A percentile compares a stretch with the other conserved stretches of the same genome.
Conservation (phyloP, 2,113 vertebrate species). For the Larimichthys polyactis region DNA sequence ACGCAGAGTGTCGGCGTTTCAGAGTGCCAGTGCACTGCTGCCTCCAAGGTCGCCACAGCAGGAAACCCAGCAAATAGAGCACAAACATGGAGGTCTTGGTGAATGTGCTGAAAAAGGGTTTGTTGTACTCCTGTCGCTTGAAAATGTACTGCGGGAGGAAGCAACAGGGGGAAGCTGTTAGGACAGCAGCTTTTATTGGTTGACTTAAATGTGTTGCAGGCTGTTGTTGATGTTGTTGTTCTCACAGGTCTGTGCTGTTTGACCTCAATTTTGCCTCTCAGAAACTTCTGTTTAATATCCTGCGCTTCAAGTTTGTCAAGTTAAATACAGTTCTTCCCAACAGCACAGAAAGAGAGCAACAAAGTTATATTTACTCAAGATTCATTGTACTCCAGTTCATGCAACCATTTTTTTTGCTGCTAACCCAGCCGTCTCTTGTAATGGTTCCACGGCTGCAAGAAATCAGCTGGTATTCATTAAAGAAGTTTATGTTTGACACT, state of each 20-base stretch:
- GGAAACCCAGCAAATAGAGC: slow-evolving; percentile 94
- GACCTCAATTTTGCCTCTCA: neutral
- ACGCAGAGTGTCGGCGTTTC: slow-evolving; percentile 86
- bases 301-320: slow-evolving; percentile 26
- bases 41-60: slow-evolving; percentile 97
- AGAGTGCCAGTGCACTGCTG: slow-evolving; percentile 91
- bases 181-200: neutral
- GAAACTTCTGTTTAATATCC: neutral
- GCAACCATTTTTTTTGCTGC: neutral
- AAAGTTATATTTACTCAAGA: neutral
- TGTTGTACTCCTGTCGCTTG: slow-evolving; percentile 91
- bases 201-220: neutral
- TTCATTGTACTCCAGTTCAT: too few species aligned
- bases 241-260: neutral
- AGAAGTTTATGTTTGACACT: neutral
- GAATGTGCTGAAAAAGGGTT: slow-evolving; percentile 99
- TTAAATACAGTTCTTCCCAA: neutral
- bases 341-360: neutral
- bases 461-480: neutral
- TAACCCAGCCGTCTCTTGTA: neutral
- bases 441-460: neutral
- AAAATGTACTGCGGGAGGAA: slow-evolving; percentile 92
- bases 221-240: neutral
- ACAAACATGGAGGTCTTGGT: slow-evolving; percentile 98
- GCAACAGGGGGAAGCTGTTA: neutral